These are phyloP conservation scores for Myopa testacea DNA, from an alignment of 2,888 invertebrate species.

Conservation along the genomic window DNA sequence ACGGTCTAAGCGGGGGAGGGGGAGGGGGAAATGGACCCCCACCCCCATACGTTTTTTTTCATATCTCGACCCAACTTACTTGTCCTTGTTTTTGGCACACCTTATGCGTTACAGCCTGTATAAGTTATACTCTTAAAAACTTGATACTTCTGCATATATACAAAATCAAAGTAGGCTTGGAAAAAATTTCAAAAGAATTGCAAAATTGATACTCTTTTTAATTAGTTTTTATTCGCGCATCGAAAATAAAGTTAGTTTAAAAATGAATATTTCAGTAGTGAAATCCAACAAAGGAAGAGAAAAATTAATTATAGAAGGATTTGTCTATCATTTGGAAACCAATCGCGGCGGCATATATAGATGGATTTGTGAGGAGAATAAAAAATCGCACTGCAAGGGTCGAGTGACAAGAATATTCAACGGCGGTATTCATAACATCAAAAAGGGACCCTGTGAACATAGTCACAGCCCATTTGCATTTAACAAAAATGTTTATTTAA, in stretches of 20 bases:
- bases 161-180: neutral
- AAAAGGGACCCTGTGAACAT: neutral
- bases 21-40: too few relatives aligned
- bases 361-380: conserved; percentile 2
- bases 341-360: neutral
- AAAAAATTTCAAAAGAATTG: neutral
- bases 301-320: neutral
- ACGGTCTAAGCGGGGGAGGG: too few relatives aligned
- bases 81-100: too few relatives aligned
- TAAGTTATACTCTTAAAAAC: too few relatives aligned
- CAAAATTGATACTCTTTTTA: neutral
- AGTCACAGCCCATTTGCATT: neutral
- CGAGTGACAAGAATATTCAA: neutral
- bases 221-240: neutral
- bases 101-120: too few relatives aligned
- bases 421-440: neutral
- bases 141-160: neutral
- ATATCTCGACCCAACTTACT: too few relatives aligned
- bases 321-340: neutral
- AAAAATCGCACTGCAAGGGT: neutral
- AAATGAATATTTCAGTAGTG: neutral
- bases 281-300: neutral
- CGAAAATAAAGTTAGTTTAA: neutral
- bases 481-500: neutral
- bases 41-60: too few relatives aligned